Evolutionary conservation across 2,888 invertebrate species (phyloP), one percentile per base, ranked within the genome.

Genomic region (Ganaspis brasiliensis): DNA sequence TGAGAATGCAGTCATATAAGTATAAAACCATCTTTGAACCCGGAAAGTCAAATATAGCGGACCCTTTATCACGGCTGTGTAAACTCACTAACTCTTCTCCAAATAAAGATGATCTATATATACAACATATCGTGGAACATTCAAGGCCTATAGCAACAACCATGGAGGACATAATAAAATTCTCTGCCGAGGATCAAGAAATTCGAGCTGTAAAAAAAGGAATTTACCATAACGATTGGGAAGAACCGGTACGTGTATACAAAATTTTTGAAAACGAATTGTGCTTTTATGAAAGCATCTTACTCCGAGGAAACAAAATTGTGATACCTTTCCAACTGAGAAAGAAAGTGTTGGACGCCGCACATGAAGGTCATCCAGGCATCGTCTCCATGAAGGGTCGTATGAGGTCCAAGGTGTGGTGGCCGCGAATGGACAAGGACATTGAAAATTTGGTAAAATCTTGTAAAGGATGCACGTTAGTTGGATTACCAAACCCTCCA

Each of bases 341-440:
- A 26, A 21, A 35, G 1, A 24, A 16, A 40, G 24, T 72, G 9
- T 49, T 76, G 10, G n/a, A 59, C 1, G 73, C 76, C 26, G 87
- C 86, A 6, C 87, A 88, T 56, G 87, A 89, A 77, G 89, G 88
- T 0, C 87, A 88, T 71, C 84, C 87, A 8, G 87, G 88, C 2
- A 85, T 82, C 21, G 80, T 83, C 0, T 56, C 78, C 0, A 83
- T 84, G 80, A 82, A 85, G 76, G 52, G 79, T 31, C 19, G 82
- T 12, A 35, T 85, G 14, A 12, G 83, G 1, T 74, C 61, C 40
- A 84, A 86, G 55, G 16, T 10, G 2, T 0, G 10, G 16, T 16
- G 75, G 84, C 37, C 24, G 0, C 78, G 78, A 0, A 72, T 84
- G 0, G 83, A 84, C 49, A 84, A 81, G 26, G 80, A 83, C 5